Base-by-base conservation (phyloP, 2,888 invertebrate species). In the Seira ritae region DNA sequence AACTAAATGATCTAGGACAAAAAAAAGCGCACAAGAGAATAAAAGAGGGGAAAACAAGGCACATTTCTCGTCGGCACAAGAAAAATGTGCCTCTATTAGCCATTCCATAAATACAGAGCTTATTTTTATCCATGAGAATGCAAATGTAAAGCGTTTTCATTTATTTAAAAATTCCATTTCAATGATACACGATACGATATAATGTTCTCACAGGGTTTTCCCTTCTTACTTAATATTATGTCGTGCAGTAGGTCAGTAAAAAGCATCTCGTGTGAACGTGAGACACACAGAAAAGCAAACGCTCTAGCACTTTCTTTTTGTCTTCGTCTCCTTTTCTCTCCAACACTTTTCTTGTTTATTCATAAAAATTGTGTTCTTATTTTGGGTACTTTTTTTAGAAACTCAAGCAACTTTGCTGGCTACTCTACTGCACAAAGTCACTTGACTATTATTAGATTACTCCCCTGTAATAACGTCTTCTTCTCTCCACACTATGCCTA, bases 1-100 rank as follows among this genome's bases (percentile, higher is more conserved):
- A 55, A 12, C 15, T 55, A 55, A 55, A 55, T 55, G 55, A 55
- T 12, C 55, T 55, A 55, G 55, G 55, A 55, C 55, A 55, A 55
- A 55, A 55, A 55, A 55, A 55, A n/a, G 55, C 55, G 55, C 55
- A 55, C 55, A 17, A 55, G 55, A 55, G 55, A 55, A 55, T 55
- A 55, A 17, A n/a, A 55, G 3, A 8, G 15, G 55, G 17, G 55
- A 55, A 17, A 55, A 55, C 55, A 55, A 55, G 55, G 17, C n/a
- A 17, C 17, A 55, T 55, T 55, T 55, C 12, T 55, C 15, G 55
- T 55, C 55, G 15, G n/a, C 15, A 55, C 15, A 55, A 55, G 55
- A 55, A 17, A 55, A 55, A 55, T 55, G 55, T 55, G 55, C 12
- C 55, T 55, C 55, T 17, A 55, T 55, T 55, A 55, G n/a, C 55